Conservation (phyloP, 2,797 vertebrate genomes). For the Macrochelys suwanniensis region DNA sequence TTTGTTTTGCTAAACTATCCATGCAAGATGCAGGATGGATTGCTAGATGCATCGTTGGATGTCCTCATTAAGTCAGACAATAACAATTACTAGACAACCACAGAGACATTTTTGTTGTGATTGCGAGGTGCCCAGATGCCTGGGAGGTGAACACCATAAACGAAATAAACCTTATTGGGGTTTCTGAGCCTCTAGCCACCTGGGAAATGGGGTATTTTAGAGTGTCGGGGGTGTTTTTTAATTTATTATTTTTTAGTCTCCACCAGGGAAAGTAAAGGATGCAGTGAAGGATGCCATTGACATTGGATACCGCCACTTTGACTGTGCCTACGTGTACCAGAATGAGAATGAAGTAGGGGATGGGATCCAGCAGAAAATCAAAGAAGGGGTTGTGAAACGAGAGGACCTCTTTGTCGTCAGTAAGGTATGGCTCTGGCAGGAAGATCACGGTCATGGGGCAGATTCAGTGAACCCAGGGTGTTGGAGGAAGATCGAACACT, state of each 20-base stretch:
- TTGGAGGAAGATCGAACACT: not conserved
- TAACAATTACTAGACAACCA: not conserved
- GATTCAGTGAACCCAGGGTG: not conserved
- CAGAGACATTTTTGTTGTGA: not conserved
- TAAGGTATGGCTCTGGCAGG: slow-evolving; percentile 80
- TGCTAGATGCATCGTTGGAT: not conserved
- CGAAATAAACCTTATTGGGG: not conserved
- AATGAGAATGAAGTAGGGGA: slow-evolving; percentile 88
- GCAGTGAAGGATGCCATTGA: slow-evolving; percentile 85
- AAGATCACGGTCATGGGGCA: fast-evolving
- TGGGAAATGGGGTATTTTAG: fast-evolving
- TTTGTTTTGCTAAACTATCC: not conserved
- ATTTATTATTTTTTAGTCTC: slow-evolving; percentile 80
- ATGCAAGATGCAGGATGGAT: not conserved
- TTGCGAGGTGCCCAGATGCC: no score
- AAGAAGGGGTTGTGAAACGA: slow-evolving; percentile 83
- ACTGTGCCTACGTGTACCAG: slow-evolving; percentile 85
- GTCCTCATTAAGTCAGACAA: not conserved
- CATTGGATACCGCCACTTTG: slow-evolving; percentile 87
- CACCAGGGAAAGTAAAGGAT: slow-evolving; percentile 79
- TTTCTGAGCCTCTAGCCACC: not conserved
- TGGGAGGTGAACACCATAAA: not conserved
- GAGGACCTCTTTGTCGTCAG: slow-evolving; percentile 90
- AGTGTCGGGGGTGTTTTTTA: not conserved
- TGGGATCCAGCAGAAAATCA: slow-evolving; percentile 85